Evolutionary conservation across 2,113 vertebrate species (phyloP).

Genomic region (Macquaria australasica): DNA sequence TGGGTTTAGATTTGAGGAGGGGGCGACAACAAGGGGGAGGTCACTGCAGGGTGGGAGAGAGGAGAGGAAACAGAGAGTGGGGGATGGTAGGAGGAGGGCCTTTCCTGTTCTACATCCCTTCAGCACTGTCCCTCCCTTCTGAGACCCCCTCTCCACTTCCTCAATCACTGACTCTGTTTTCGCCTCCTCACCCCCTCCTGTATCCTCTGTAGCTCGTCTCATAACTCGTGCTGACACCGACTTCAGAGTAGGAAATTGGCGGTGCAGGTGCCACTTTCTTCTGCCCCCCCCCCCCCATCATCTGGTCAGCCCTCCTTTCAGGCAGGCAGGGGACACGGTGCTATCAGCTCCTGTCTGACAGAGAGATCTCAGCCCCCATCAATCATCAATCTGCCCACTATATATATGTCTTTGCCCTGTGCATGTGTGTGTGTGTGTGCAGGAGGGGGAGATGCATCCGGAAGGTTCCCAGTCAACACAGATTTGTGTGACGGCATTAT

Average conservation of each 20-base stretch:
- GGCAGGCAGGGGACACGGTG: conserved; percentile 60
- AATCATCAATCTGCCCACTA: conserved; percentile 81
- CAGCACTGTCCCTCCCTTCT: conserved; percentile 50
- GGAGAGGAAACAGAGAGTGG: conserved; percentile 64
- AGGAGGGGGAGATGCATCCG: conserved; percentile 62
- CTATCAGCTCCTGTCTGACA: conserved; percentile 79
- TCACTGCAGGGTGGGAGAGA: conserved; percentile 61
- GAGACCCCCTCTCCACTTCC: conserved; percentile 51
- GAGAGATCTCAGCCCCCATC: conserved; percentile 82
- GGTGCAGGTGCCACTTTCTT: conserved; percentile 69
- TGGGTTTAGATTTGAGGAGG: conserved; percentile 63
- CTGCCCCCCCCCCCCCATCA: conserved; percentile 16
- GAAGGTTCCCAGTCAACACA: conserved; percentile 83
- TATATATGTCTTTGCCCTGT: conserved; percentile 76
- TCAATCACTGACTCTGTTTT: conserved; percentile 44
- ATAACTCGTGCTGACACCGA: conserved; percentile 63
- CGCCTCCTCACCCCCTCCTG: not conserved
- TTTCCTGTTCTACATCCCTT: conserved; percentile 69
- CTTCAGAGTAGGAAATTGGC: conserved; percentile 52
- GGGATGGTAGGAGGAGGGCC: conserved; percentile 67
- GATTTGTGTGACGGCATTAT: conserved; percentile 79
- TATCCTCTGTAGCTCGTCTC: conserved; percentile 33
- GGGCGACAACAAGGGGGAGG: conserved; percentile 50
- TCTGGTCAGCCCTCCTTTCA: conserved; percentile 55
- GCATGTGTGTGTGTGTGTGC: conserved; percentile 44